A percentile compares a stretch with the other conserved stretches of the same genome.
These are phyloP conservation scores for Eupithecia abbreviata DNA, from an alignment of 2,888 invertebrate species.

Conservation along the genomic window DNA sequence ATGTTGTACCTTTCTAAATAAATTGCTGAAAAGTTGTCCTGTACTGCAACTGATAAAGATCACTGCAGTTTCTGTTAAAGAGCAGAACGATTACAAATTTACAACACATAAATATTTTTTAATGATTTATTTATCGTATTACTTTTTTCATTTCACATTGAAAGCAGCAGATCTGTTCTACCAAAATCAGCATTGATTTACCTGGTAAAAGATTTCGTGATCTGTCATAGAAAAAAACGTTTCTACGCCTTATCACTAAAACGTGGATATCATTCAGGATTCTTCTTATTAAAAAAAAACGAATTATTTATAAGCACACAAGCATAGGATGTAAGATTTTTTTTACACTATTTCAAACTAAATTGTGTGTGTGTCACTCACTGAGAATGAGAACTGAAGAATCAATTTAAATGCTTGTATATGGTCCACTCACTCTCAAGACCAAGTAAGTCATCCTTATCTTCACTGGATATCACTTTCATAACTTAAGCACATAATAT, in stretches of 20 bases:
- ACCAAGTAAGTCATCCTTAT: conserved; percentile 67
- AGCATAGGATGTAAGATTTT: background rate
- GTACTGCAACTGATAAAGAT: background rate
- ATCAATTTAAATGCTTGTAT: conserved; percentile 18
- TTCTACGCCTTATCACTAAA: background rate
- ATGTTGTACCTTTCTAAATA: background rate
- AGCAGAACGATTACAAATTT: background rate
- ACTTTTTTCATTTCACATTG: background rate
- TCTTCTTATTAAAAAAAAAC: background rate
- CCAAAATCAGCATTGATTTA: background rate
- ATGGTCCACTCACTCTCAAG: conserved; percentile 61
- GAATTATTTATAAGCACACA: background rate
- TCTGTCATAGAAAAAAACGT: conserved; percentile 1
- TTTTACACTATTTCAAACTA: conserved; percentile 9
- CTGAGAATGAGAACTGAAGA: conserved; percentile 11
- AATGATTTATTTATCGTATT: background rate
- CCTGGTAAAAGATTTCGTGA: conserved; percentile 15
- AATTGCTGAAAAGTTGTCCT: background rate
- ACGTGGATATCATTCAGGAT: background rate
- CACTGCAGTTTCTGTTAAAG: background rate
- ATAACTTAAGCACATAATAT: conserved; percentile 44
- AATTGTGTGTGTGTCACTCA: conserved; percentile 10
- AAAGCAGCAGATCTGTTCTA: background rate
- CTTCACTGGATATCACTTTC: conserved; percentile 45
- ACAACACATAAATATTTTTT: background rate